Evolutionary conservation across 2,113 vertebrate species (phyloP).

Genomic region (Clarias gariepinus): DNA sequence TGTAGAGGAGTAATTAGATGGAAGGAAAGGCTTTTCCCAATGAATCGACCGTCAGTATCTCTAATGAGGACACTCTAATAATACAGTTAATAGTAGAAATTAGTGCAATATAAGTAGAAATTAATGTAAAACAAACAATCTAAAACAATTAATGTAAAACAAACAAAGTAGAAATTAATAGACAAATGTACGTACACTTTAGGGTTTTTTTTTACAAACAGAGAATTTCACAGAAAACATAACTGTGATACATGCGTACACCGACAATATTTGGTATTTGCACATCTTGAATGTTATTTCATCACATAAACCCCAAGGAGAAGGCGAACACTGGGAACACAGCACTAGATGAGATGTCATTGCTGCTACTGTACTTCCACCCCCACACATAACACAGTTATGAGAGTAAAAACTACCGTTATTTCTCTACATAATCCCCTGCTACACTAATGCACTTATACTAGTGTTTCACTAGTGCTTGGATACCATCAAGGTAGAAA

Average conservation of each 20-base stretch:
- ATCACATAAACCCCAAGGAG: background rate
- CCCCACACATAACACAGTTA: too few species aligned
- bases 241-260: background rate
- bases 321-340: background rate
- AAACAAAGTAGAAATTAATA: too few species aligned
- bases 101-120: background rate
- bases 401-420: too few species aligned
- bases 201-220: background rate
- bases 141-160: too few species aligned
- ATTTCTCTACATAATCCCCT: too few species aligned
- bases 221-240: background rate
- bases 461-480: too few species aligned
- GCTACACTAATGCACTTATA: too few species aligned
- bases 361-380: too few species aligned
- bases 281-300: background rate
- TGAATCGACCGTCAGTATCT: background rate
- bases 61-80: background rate
- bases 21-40: background rate
- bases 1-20: background rate
- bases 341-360: background rate
- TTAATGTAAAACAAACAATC: too few species aligned
- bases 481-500: too few species aligned
- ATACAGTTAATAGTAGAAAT: background rate
- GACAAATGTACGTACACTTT: background rate
- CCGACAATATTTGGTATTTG: background rate